Evolutionary conservation across 2,888 invertebrate genomes (phyloP).

Genomic region (Sphinx pinastri): DNA sequence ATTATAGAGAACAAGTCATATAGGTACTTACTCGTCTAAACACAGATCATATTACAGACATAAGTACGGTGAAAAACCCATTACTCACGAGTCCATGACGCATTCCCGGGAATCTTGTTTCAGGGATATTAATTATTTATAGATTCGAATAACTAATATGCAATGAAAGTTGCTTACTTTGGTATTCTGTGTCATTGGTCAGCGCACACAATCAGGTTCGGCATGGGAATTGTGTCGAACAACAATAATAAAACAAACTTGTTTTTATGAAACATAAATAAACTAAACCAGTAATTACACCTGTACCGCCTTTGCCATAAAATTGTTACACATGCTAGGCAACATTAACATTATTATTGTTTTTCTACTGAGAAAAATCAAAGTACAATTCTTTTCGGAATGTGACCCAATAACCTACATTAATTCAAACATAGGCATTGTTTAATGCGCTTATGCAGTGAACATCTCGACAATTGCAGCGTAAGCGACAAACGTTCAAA

Average conservation of each 20-base stretch:
- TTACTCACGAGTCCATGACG: no score
- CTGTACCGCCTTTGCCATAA: background rate
- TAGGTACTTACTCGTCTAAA: no score
- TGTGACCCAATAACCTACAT: constrained; percentile 21
- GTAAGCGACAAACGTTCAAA: constrained; percentile 44
- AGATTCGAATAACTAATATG: no score
- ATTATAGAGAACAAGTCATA: no score
- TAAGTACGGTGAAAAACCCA: no score
- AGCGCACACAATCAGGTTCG: no score
- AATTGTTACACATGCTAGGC: background rate
- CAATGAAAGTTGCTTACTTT: no score
- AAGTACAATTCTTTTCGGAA: constrained; percentile 18
- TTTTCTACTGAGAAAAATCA: constrained; percentile 5
- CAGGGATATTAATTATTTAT: no score
- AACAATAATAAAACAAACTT: background rate
- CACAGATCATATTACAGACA: no score
- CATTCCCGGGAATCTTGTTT: no score
- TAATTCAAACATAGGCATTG: background rate
- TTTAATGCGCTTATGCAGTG: constrained; percentile 32
- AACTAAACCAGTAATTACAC: background rate
- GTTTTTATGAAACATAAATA: background rate
- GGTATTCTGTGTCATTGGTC: no score
- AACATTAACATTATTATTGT: no score
- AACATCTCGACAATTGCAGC: constrained; percentile 43
- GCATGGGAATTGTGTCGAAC: background rate